Conservation (phyloP, 1,140 invertebrate species). For the Goniozus legneri region DNA sequence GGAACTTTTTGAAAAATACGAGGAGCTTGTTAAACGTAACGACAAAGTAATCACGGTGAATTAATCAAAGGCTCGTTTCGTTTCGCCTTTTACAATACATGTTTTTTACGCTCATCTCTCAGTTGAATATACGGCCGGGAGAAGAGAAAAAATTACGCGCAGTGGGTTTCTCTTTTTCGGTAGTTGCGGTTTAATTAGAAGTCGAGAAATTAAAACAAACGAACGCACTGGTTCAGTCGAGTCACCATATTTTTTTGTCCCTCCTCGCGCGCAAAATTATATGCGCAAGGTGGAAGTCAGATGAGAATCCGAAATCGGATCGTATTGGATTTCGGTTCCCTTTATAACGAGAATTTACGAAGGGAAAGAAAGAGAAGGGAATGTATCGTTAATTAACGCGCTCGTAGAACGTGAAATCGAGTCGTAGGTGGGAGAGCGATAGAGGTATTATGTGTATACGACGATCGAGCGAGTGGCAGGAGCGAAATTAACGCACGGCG, state of each 20-base stretch:
- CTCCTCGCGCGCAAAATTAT: no score
- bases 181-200: slow-evolving; percentile 29
- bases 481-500: slow-evolving; percentile 34
- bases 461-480: slow-evolving; percentile 18
- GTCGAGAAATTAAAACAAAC: slow-evolving; percentile 30
- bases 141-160: slow-evolving; percentile 12
- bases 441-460: slow-evolving; percentile 36
- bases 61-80: background rate
- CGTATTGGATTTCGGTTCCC: no score
- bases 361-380: background rate
- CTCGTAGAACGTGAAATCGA: slow-evolving; percentile 22
- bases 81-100: slow-evolving; percentile 5
- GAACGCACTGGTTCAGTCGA: no score
- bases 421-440: slow-evolving; percentile 36
- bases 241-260: no score
- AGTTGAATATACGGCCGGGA: background rate
- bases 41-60: background rate
- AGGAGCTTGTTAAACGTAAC: no score
- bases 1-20: no score
- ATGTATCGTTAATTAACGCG: no score
- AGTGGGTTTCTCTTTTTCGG: slow-evolving; percentile 11
- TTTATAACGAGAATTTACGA: no score
- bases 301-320: no score
- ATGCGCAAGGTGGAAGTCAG: no score
- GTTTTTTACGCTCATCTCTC: slow-evolving; percentile 1